phyloP scores from a whole-genome alignment of 2,113 vertebrate species.

The Calonectris borealis region DNA sequence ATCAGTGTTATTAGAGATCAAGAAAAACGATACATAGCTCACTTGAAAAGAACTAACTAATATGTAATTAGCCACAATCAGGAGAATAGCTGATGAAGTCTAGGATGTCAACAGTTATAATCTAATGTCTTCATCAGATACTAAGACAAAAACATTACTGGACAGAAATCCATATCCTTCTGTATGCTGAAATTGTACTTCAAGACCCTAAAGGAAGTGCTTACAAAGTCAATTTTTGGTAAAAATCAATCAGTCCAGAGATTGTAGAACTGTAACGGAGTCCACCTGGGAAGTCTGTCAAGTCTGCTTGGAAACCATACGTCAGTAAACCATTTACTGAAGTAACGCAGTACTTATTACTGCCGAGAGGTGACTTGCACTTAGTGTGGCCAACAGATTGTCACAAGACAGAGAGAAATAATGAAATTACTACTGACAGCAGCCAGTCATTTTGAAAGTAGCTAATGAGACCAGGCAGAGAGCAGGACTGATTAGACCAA shows the following conservation, averaged over 20 bases:
- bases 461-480: background rate
- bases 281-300: background rate
- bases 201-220: background rate
- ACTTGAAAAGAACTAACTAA: background rate
- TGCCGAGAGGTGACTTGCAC: background rate
- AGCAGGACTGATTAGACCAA: background rate
- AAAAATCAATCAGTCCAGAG: background rate
- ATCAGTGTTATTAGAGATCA: background rate
- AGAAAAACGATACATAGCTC: background rate
- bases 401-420: background rate
- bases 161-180: background rate
- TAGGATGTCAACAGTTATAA: background rate
- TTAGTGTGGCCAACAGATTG: background rate
- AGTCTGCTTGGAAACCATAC: background rate
- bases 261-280: background rate
- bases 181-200: background rate
- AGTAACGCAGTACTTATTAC: background rate
- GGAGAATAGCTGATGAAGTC: background rate
- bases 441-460: background rate
- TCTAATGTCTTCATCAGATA: background rate
- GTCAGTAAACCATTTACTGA: background rate
- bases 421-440: background rate
- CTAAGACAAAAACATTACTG: background rate
- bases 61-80: background rate
- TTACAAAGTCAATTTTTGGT: background rate